Evolutionary conservation across 1,140 invertebrate species (phyloP), one percentile per base, ranked within the genome.

Genomic region (Drosophila grimshawi): DNA sequence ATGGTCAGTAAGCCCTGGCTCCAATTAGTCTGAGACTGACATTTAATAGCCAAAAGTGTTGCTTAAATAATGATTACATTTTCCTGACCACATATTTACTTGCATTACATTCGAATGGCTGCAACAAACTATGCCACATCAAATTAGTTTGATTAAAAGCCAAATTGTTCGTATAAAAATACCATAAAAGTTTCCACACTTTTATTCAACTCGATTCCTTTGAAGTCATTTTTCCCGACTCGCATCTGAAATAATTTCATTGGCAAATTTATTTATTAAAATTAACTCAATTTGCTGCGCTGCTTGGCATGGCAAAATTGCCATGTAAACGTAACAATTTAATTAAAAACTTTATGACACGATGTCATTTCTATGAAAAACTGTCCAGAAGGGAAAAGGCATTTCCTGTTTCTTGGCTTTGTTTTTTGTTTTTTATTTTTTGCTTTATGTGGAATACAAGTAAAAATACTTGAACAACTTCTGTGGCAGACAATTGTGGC

Each of bases 331-430:
- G 78, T 60, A 85, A 76, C 61, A 89, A 89, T 89, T 89, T 89
- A 89, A 89, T 89, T 89, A 89, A 89, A 88, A 89, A 89, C 80
- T 89, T 89, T 90, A 81, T 80, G 78, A 82, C 81, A 89, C 85
- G 81, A 81, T 85, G 85, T 85, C 78, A 70, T 66, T 80, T 29
- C 29, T 59, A 29, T 55, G 7, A 46, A 60, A 68, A 68, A 46
- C 49, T 37, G 19, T 33, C 6, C 39, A 41, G n/a, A 63, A 76
- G 65, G 52, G 39, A 66, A 78, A 71, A 52, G 43, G 53, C 64
- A 78, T 71, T 59, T 71, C 27, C 66, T 53, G 0, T 19, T 19
- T 19, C 0, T 19, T 19, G 19, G 19, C 49, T 19, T 39, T 49
- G 32, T 59, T 63, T 63, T 7, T 59, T 29, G 32, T 51, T 39